A percentile compares a stretch with the other conserved stretches of the same genome.
Conservation (phyloP, 2,888 invertebrate genomes). For the Drosophila nr. perissopoda region DNA sequence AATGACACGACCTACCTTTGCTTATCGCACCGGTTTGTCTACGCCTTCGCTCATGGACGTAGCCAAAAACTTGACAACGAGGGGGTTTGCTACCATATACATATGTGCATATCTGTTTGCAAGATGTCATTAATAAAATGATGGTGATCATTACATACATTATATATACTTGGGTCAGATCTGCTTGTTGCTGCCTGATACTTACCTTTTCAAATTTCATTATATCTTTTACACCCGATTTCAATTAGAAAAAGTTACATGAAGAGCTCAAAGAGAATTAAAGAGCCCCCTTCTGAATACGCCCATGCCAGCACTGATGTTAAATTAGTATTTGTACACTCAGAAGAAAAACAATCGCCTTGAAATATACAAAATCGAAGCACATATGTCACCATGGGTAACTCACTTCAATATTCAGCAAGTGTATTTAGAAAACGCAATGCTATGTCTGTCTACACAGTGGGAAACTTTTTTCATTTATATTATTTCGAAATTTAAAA, state of each 20-base stretch:
- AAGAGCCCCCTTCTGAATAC: too few species aligned
- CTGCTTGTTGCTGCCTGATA: too few species aligned
- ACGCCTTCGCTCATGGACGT: constrained; percentile 1
- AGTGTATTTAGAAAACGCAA: not conserved
- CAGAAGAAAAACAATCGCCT: not conserved
- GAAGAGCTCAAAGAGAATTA: too few species aligned
- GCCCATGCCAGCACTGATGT: constrained; percentile 1
- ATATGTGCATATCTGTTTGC: not conserved
- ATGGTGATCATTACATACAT: too few species aligned
- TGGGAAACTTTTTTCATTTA: not conserved
- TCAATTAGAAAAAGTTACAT: too few species aligned
- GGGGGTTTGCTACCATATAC: not conserved
- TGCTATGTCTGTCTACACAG: not conserved
- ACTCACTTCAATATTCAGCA: not conserved
- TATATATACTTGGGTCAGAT: too few species aligned
- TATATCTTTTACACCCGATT: too few species aligned
- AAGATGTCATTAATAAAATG: too few species aligned
- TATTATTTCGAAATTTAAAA: not conserved
- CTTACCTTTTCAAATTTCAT: too few species aligned
- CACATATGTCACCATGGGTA: too few species aligned
- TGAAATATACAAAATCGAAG: not conserved
- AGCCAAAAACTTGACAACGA: not conserved
- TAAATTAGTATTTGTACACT: not conserved
- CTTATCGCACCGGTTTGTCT: constrained; percentile 22
- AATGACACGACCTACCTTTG: constrained; percentile 47